Evolutionary conservation across 1,140 invertebrate species (phyloP).

Genomic region (Pseudomyrmex pallidus): DNA sequence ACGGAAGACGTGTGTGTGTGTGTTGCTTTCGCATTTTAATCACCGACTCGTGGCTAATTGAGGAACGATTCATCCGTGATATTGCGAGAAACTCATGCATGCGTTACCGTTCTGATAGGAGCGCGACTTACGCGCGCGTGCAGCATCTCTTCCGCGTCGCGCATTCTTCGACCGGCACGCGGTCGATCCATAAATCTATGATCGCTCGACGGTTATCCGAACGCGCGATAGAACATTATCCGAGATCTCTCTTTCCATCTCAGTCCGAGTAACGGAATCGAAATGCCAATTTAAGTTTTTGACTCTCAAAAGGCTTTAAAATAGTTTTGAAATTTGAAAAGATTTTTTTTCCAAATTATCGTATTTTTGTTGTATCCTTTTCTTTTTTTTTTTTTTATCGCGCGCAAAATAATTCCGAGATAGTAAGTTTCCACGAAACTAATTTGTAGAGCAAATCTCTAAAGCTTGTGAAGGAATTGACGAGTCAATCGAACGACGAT

Average conservation of each 20-base stretch:
- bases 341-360: too few species aligned
- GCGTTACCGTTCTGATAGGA: not conserved
- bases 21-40: not conserved
- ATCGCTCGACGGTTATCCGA: not conserved
- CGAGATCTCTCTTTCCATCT: not conserved
- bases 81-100: not conserved
- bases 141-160: constrained; percentile 43
- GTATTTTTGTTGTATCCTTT: too few species aligned
- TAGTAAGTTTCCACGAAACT: too few species aligned
- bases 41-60: constrained; percentile 19
- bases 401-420: too few species aligned
- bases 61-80: constrained; percentile 3
- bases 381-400: too few species aligned
- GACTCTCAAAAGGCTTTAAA: too few species aligned
- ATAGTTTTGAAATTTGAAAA: too few species aligned
- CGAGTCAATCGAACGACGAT: constrained; percentile 1
- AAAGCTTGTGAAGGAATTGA: too few species aligned
- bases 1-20: not conserved
- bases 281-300: too few species aligned
- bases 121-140: not conserved
- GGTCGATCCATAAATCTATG: constrained; percentile 39
- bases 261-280: constrained; percentile 7
- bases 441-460: too few species aligned
- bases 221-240: not conserved
- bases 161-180: constrained; percentile 25